Percentiles rank a stretch among this genome's conserved stretches.
Evolutionary conservation across 2,888 invertebrate genomes (phyloP).

Genomic region (Galerucella nymphaeae): DNA sequence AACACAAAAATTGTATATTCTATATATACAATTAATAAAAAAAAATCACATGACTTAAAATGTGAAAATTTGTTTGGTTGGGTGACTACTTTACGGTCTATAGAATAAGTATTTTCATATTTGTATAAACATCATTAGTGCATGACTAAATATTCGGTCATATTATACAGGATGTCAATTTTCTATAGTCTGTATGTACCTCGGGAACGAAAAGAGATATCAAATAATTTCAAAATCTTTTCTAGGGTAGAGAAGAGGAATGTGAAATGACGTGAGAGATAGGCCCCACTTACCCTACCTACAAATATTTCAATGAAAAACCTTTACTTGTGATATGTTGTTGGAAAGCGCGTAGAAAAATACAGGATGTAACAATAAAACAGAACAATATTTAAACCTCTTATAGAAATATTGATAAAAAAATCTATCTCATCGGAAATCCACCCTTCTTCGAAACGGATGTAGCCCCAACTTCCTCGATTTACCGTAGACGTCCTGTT

Average conservation of each 20-base stretch:
- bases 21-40: background rate
- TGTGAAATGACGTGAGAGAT: no score
- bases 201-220: background rate
- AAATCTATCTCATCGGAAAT: slow-evolving; percentile 20
- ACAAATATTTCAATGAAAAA: no score
- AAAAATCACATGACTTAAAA: background rate
- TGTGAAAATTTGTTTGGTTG: slow-evolving; percentile 20
- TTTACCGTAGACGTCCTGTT: slow-evolving; percentile 30
- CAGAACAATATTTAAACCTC: background rate
- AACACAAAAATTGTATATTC: no score
- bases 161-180: background rate
- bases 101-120: slow-evolving; percentile 19
- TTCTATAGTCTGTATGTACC: background rate
- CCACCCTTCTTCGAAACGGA: slow-evolving; percentile 26
- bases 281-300: no score
- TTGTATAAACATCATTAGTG: background rate
- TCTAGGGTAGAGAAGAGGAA: no score
- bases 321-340: no score
- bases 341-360: no score
- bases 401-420: background rate
- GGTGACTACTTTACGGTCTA: slow-evolving; percentile 22
- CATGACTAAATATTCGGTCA: slow-evolving; percentile 14
- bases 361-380: no score
- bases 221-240: no score
- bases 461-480: slow-evolving; percentile 30